Percentiles rank a stretch among this genome's conserved stretches.
phyloP scores from a whole-genome alignment of 2,113 vertebrate genomes.

The Caloenas nicobarica region DNA sequence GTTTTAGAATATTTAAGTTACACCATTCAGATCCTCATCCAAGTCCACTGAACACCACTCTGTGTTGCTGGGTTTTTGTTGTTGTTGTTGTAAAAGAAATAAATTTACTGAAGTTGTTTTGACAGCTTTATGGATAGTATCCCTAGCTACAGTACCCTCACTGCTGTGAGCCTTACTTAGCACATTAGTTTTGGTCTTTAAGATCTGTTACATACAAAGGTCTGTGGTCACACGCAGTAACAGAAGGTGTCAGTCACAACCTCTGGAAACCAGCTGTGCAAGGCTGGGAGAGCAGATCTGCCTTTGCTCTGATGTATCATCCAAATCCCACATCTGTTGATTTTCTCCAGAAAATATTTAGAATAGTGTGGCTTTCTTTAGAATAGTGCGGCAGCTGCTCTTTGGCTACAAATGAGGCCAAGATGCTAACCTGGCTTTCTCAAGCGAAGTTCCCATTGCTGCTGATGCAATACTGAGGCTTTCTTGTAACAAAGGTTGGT shows the following conservation, averaged over 20 bases:
- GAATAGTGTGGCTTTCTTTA: background rate
- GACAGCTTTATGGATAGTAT: background rate
- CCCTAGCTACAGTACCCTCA: background rate
- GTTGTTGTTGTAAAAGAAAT: background rate
- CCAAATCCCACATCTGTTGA: background rate
- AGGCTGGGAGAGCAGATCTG: background rate
- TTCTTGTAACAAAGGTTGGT: background rate
- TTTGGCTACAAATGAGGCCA: background rate
- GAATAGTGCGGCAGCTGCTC: background rate
- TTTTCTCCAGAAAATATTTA: background rate
- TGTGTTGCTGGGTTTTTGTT: background rate
- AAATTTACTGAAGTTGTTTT: background rate
- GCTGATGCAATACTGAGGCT: background rate
- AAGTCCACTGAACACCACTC: background rate
- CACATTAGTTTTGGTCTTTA: background rate
- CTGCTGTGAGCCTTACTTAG: background rate
- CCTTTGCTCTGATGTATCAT: background rate
- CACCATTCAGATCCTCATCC: background rate
- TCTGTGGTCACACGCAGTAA: background rate
- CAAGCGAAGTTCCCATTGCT: background rate
- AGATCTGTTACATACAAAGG: background rate
- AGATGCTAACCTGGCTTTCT: background rate
- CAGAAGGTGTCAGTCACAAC: background rate
- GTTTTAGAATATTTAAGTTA: background rate
- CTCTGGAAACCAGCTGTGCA: background rate